A percentile compares a stretch with the other conserved stretches of the same genome.
Evolutionary conservation across 2,888 invertebrate genomes (phyloP).

Genomic region (Allygus modestus): DNA sequence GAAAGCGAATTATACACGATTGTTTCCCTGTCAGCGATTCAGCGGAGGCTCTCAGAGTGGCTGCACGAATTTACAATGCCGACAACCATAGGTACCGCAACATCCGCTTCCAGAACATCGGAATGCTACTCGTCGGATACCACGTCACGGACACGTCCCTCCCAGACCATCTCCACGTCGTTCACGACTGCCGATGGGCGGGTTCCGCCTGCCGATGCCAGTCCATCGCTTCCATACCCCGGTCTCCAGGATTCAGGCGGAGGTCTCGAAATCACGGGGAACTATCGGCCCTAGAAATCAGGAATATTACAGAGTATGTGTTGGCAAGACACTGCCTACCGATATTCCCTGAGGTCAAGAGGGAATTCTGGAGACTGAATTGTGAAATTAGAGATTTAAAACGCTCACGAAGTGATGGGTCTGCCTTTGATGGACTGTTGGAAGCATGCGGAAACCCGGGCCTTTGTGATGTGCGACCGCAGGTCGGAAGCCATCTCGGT

Average conservation of each 20-base stretch:
- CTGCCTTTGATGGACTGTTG: not conserved
- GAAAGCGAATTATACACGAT: not conserved
- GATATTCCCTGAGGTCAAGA: constrained; percentile 26
- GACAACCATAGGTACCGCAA: not conserved
- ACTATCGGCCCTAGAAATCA: constrained; percentile 22
- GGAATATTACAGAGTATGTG: constrained; percentile 33
- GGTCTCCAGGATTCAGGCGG: not conserved
- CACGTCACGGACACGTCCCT: not conserved
- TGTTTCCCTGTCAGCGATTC: not conserved
- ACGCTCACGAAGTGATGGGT: not conserved
- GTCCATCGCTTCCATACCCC: not conserved
- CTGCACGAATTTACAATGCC: constrained; percentile 3
- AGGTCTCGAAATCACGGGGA: not conserved
- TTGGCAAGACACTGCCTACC: constrained; percentile 1
- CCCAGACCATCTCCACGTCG: constrained; percentile 30
- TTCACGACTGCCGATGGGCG: constrained; percentile 40
- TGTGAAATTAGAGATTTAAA: constrained; percentile 21
- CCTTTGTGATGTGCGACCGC: not conserved
- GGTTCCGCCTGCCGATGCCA: constrained; percentile 11
- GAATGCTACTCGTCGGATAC: not conserved
- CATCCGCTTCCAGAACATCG: not conserved
- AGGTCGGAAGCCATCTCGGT: not conserved
- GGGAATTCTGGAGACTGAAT: not conserved
- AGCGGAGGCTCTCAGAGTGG: constrained; percentile 29
- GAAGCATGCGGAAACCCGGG: not conserved